Evolutionary conservation across 1,140 invertebrate genomes (phyloP).

Genomic region (Mycetomoellerius zeteki): DNA sequence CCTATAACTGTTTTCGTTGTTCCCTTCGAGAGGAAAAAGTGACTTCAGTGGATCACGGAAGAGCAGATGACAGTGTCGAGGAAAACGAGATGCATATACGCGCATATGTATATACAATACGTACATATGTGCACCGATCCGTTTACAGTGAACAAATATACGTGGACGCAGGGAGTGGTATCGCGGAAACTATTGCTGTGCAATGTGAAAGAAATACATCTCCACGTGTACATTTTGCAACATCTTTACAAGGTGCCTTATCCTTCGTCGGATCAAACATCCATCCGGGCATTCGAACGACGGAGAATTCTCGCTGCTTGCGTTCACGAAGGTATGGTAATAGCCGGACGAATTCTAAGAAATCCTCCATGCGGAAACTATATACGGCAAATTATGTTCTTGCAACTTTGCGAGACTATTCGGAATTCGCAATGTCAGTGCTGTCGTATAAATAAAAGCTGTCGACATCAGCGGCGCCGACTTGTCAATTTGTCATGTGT

Average conservation of each 20-base stretch:
- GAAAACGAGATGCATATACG: conserved; percentile 48
- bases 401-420: neutral
- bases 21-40: conserved; percentile 31
- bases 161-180: conserved; percentile 53
- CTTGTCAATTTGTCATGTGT: too few relatives aligned
- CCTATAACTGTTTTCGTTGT: conserved; percentile 51
- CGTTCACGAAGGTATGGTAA: conserved; percentile 7
- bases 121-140: conserved; percentile 70
- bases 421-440: neutral
- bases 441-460: neutral
- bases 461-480: neutral
- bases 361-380: conserved; percentile 8
- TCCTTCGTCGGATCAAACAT: conserved; percentile 5
- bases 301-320: conserved; percentile 27
- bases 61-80: conserved; percentile 40
- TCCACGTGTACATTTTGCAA: neutral
- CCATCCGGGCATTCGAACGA: neutral
- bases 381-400: conserved; percentile 16
- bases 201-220: conserved; percentile 61
- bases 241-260: conserved; percentile 26
- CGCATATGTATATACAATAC: neutral
- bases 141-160: conserved; percentile 79
- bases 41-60: conserved; percentile 8
- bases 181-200: conserved; percentile 59
- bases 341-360: conserved; percentile 28